A percentile compares a stretch with the other conserved stretches of the same genome.
These are phyloP conservation scores for Eupeodes latifasciatus DNA, from an alignment of 2,888 invertebrate species.

Conservation along the genomic window DNA sequence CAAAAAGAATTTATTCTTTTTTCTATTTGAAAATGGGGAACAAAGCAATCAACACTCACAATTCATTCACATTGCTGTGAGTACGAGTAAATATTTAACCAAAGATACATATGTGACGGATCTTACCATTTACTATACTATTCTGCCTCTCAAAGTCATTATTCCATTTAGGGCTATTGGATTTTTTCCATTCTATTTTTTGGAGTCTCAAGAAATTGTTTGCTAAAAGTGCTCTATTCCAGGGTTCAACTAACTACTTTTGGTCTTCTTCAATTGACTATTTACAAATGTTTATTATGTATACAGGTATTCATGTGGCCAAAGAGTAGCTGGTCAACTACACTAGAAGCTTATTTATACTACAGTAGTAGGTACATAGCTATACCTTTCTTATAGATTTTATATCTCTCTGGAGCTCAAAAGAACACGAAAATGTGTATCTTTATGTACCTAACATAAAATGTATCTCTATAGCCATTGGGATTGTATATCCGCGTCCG, in stretches of 20 bases:
- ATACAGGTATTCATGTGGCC: neutral
- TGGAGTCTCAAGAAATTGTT: constrained; percentile 56
- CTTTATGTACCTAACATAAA: neutral
- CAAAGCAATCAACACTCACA: too few species aligned
- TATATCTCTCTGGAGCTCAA: constrained; percentile 18
- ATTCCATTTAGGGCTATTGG: constrained; percentile 35
- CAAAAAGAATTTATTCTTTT: too few species aligned
- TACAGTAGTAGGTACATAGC: neutral
- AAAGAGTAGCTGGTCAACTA: constrained; percentile 22
- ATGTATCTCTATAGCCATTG: constrained; percentile 4
- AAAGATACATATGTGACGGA: too few species aligned
- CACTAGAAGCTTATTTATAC: constrained; percentile 23
- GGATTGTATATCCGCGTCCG: constrained; percentile 56
- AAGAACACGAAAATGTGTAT: constrained; percentile 39
- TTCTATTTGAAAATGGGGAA: too few species aligned
- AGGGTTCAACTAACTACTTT: constrained; percentile 70
- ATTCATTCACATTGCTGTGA: too few species aligned
- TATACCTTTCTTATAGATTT: neutral
- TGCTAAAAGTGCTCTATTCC: neutral
- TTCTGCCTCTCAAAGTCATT: constrained; percentile 40
- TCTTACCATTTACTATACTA: too few species aligned
- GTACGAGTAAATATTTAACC: too few species aligned
- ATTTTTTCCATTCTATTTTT: neutral
- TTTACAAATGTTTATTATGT: constrained; percentile 13
- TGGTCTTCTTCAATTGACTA: constrained; percentile 48